phyloP scores from a whole-genome alignment of 2,797 vertebrate genomes.

The Rhinophrynus dorsalis region DNA sequence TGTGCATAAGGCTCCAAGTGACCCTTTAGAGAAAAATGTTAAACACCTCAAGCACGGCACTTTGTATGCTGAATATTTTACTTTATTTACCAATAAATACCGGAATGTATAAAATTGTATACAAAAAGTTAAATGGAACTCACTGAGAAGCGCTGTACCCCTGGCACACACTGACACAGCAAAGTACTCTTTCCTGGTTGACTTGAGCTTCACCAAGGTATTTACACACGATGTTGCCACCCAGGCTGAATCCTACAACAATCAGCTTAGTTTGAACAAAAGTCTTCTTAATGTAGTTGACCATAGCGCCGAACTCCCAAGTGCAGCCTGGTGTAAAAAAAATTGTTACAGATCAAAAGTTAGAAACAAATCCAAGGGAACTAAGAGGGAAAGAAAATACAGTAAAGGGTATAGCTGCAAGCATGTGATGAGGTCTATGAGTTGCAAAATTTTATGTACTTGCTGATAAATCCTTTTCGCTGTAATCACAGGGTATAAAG shows the following conservation, averaged over 20 bases:
- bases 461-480: too few species aligned
- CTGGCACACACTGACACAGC: conserved; percentile 94
- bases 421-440: too few species aligned
- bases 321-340: conserved; percentile 81
- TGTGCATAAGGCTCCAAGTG: too few species aligned
- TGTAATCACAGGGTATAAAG: too few species aligned
- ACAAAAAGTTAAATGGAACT: too few species aligned
- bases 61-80: too few species aligned
- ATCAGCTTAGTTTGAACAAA: conserved; percentile 87
- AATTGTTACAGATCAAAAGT: not conserved
- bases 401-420: not conserved
- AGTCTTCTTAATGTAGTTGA: conserved; percentile 87
- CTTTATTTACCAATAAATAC: too few species aligned
- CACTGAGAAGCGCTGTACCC: conserved; percentile 95
- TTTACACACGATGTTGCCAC: conserved; percentile 97
- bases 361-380: not conserved
- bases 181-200: conserved; percentile 94
- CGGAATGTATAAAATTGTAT: too few species aligned
- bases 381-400: not conserved
- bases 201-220: conserved; percentile 88
- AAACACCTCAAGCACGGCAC: too few species aligned
- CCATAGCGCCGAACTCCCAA: conserved; percentile 96
- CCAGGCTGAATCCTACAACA: conserved; percentile 94
- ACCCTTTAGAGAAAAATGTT: too few species aligned
- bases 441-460: too few species aligned